A percentile compares a stretch with the other conserved stretches of the same genome.
Conservation (phyloP, 2,888 invertebrate species). For the Metellina segmentata region DNA sequence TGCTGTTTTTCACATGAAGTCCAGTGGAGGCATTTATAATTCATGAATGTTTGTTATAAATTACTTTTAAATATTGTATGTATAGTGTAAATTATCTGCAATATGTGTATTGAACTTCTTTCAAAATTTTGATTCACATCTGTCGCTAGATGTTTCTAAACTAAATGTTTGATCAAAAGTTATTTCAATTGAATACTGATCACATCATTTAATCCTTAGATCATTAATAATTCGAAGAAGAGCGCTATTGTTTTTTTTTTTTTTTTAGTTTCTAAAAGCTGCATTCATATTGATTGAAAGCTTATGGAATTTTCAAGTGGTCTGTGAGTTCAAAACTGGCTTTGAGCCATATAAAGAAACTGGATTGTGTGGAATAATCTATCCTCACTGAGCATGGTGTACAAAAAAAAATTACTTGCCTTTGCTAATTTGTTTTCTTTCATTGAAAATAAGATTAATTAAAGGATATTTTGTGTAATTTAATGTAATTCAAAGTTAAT, state of each 20-base stretch:
- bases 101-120: background rate
- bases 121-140: background rate
- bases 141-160: background rate
- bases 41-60: background rate
- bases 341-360: no score
- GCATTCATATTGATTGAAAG: background rate
- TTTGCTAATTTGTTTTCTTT: no score
- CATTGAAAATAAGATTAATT: no score
- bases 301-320: background rate
- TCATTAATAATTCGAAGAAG: background rate
- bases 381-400: no score
- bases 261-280: background rate
- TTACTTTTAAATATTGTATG: background rate
- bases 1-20: background rate
- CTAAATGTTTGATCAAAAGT: no score
- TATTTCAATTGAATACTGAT: background rate
- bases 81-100: background rate
- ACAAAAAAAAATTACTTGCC: no score
- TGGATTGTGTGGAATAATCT: no score
- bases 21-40: background rate
- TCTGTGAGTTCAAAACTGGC: background rate
- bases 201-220: constrained; percentile 4
- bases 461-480: no score
- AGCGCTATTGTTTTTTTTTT: background rate
- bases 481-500: no score